Base-by-base conservation (phyloP, 2,888 invertebrate genomes). In the Podabrus alpinus region DNA sequence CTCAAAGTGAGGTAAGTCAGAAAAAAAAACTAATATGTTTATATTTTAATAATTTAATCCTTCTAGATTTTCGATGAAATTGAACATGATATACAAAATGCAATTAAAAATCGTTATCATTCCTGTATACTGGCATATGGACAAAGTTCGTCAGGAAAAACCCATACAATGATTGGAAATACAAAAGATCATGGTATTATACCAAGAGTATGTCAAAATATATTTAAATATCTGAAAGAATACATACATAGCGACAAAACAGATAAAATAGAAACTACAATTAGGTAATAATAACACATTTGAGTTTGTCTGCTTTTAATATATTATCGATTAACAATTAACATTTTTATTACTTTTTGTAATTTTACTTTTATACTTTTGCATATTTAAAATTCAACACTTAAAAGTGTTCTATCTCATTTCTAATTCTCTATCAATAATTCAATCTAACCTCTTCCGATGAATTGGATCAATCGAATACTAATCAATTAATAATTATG, bases 131-230 rank as follows among this genome's bases (percentile, higher is more conserved):
- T 94, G 83, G 93, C 94, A 0, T 94, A 94, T 82, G 94, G 94
- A 0, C 94, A 94, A 86, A 94, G 93, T 81, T 92, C 94, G 1
- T 92, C 93, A 0, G 94, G 94, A 19, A 94, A 94, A 86, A 94
- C 94, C 0, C 92, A 93, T 83, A 94, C 94, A 9, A 94, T 94
- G 93, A 92, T 93, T 91, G 94, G 94, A 1, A 86, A 89, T 66
- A 83, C 89, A 82, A 88, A 89, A 69, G 88, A 89, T 83, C 89
- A 89, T n/a, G 91, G 91, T 3, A 81, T 91, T 13, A 90, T 89
- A 68, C 91, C 91, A 13, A 85, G 89, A 75, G 86, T 91, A 59
- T 91, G 91, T 82, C 84, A 89, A 80, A 87, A 87, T 61, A 83
- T 91, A 66, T 91, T 91, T 79, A 83, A 80, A 19, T 86, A 86